Base-by-base conservation (phyloP, 30 jellyfish, hydroid and myxozoan genomes). In the Haliclystus octoradiatus region DNA sequence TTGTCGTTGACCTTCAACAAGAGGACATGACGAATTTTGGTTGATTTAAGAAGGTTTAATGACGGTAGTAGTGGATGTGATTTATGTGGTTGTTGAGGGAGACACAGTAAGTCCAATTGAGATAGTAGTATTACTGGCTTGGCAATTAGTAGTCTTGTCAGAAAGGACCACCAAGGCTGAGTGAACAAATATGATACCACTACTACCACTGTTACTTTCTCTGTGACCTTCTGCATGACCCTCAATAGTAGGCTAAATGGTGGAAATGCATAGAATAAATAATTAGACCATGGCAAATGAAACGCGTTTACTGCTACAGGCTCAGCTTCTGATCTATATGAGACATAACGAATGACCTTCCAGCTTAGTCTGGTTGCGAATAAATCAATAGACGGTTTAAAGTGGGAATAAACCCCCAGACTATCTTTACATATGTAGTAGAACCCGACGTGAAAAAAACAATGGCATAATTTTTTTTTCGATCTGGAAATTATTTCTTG, bases 241-340 rank as follows among this genome's bases (percentile, higher is more conserved):
- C 34, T 72, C 4, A 57, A 24, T 2, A 71, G 30, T 9, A 1
- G n/a, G n/a, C n/a, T n/a, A n/a, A n/a, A n/a, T n/a, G n/a, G n/a
- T n/a, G n/a, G n/a, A n/a, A n/a, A n/a, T 28, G 75, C 75, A 72
- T 60, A 72, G 52, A 72, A 72, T 25, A 26, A 24, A 0, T 31
- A 13, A 27, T 22, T 0, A 2, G 1, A 12, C 83, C 83, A 52
- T 9, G 53, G 29, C 1, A 72, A 27, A 2, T n/a, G 26, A 28
- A 72, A 72, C 19, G 83, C 64, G 23, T 72, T 61, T 1, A 72
- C 83, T 25, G 63, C 0, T 31, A 57, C n/a, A 46, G 74, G 66
- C 49, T 72, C 68, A 0, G 76, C 68, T 31, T 72, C 83, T 0
- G 83, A 67, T 61, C 83, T 31, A 34, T 22, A 60, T 15, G 83